Conservation (phyloP, 2,888 invertebrate genomes). For the Pristionchus exspectatus region DNA sequence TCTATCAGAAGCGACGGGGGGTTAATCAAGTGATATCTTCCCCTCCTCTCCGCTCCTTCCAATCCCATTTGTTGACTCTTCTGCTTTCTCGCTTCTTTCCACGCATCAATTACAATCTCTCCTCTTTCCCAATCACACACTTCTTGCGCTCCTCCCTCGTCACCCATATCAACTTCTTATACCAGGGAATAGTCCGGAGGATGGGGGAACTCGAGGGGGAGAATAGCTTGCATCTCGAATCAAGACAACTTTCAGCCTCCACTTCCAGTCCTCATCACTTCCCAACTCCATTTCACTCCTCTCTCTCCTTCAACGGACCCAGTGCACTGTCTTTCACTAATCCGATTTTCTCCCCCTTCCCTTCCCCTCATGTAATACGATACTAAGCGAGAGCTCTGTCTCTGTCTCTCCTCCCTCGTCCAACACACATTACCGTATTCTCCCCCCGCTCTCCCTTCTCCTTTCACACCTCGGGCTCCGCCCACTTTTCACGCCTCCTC, state of each 20-base stretch:
- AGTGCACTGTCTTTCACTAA: conserved; percentile 13
- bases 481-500: conserved; percentile 44
- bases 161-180: conserved; percentile 32
- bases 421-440: conserved; percentile 50
- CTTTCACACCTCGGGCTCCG: conserved; percentile 53
- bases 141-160: neutral
- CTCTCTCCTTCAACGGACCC: neutral
- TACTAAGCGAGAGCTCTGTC: neutral
- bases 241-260: neutral
- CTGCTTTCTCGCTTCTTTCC: conserved; percentile 49
- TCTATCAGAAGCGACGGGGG: conserved; percentile 23
- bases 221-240: neutral
- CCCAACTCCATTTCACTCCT: neutral
- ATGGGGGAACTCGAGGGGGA: neutral
- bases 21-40: conserved; percentile 53
- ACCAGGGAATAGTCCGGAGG: neutral
- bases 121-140: conserved; percentile 39
- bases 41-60: neutral
- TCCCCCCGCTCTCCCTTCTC: neutral
- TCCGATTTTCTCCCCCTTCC: neutral
- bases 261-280: neutral
- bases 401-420: neutral
- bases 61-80: conserved; percentile 29
- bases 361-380: conserved; percentile 32
- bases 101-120: conserved; percentile 43